Base-by-base conservation (phyloP, 1,140 invertebrate species). In the Drosophila santomea region DNA sequence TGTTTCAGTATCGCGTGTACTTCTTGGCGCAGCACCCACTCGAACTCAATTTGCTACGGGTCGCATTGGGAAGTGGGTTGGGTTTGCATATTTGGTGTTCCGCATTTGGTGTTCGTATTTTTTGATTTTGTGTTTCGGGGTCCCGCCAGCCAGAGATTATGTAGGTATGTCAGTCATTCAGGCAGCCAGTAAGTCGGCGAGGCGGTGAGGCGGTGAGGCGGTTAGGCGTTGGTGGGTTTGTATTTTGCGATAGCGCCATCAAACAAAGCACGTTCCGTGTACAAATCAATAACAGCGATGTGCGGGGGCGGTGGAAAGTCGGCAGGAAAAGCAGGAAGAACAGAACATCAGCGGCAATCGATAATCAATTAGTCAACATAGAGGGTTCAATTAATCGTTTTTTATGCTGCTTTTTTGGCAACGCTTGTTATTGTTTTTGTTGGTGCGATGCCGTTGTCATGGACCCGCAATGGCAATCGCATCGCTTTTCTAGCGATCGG, bases 1-100 rank as follows among this genome's bases (percentile, higher is more conserved):
- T 98, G 96, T 79, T 95, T 95, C 81, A 98, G 93, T 77, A 97
- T 97, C 55, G 96, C 95, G 92, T 97, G 97, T 62, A 98, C 97
- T 93, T 98, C 97, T 92, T 97, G 95, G 78, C 97, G 95, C 47
- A 98, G 94, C 44, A 98, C 95, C 97, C 97, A 98, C 93, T 98
- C 96, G 92, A 98, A 98, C 94, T 98, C 97, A 93, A 96, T 96
- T 95, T 98, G 97, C 97, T 98, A 92, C 58, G 95, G 45, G 51
- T 39, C 39, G 7, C 7, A 38, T 14, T 10, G 8, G 8, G 2
- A 8, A 10, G 38, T 35, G 36, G 28, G 56, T 66, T 76, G 28
- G 56, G 52, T 76, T 76, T 77, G 74, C 62, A 77, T 77, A 76
- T 85, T 78, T 52, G 28, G 67, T 66, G 74, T 48, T 52, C 56